Base-by-base conservation (phyloP, 92 coral and sea anemone genomes). In the Palythoa heliodiscus region DNA sequence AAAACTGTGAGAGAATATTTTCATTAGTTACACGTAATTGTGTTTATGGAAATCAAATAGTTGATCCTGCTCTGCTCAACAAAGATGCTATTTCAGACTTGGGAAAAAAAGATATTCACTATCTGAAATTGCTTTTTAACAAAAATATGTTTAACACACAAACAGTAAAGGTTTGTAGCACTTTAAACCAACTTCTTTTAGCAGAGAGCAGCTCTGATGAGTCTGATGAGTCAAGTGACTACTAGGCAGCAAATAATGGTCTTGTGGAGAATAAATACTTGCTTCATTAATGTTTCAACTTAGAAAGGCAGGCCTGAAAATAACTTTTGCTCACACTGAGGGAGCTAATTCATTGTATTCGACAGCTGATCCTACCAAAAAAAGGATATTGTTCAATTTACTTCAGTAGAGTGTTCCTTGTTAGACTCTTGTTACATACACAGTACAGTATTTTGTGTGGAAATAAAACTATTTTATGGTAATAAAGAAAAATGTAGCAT, bases 1-100 rank as follows among this genome's bases (percentile, higher is more conserved):
- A 81, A 87, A 87, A 87, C 83, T 72, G 87, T 73, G 79, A 87
- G 63, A 87, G 55, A 63, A 70, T 87, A 52, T 87, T 81, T 73
- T 35, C 48, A 29, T 75, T 82, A 53, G 83, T 87, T 73, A 63
- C 90, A 10, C 69, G 54, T 8, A 35, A 37, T 71, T 84, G 72
- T 84, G 72, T 47, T 84, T 84, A 84, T 84, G 72, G 72, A 72
- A 73, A 73, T 84, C 70, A 72, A 71, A 29, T 71, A 71, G 48
- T 71, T 71, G 52, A 71, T 3, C 48, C 19, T 71, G 52, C 29
- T 70, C 75, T 71, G 52, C n/a, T 71, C 68, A 83, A 83, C 29
- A 57, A 84, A 82, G 64, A 69, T 64, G 77, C 74, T 69, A 69
- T 68, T 64, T 16, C 86, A 50, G 43, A 82, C 57, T 68, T 82